Evolutionary conservation across 2,797 vertebrate genomes (phyloP).

Genomic region (Setipinna tenuifilis): DNA sequence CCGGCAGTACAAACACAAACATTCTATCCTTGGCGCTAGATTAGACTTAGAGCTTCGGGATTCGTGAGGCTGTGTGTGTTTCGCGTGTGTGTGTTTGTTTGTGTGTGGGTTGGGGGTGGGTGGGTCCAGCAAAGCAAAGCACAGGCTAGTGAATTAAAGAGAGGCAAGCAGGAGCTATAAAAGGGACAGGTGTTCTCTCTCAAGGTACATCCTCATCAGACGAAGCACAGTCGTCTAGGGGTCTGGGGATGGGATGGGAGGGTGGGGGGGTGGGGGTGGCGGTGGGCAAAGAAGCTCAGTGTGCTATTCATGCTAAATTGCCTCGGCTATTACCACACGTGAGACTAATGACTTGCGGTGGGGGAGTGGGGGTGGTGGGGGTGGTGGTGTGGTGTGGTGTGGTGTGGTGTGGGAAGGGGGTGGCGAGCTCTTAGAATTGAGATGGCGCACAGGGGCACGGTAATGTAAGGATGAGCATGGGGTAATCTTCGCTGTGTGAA

Average conservation of each 20-base stretch:
- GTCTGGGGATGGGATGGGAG: not conserved
- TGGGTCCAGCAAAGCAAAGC: not conserved
- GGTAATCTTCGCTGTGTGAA: conserved; percentile 53
- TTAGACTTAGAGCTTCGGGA: not conserved
- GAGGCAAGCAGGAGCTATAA: not conserved
- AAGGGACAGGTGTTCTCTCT: conserved; percentile 16
- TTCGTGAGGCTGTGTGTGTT: too few species aligned
- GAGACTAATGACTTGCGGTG: not conserved
- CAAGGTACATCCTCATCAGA: not conserved
- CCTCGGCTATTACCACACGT: not conserved
- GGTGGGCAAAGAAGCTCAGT: not conserved
- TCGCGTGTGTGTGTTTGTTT: too few species aligned
- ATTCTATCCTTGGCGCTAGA: not conserved
- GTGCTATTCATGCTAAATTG: not conserved
- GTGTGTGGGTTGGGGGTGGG: too few species aligned
- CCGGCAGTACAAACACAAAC: conserved; percentile 13
- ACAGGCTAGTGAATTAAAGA: not conserved
- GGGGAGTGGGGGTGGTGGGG: not conserved
- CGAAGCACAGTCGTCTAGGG: not conserved
- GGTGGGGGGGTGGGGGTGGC: not conserved
- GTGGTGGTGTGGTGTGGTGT: too few species aligned
- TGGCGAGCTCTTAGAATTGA: not conserved
- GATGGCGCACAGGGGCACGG: conserved; percentile 2
- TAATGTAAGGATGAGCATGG: conserved; percentile 32
- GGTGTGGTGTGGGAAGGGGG: too few species aligned